Percentiles rank a stretch among this genome's conserved stretches.
phyloP scores from a whole-genome alignment of 2,888 invertebrate genomes.

The Pediacus dermestoides region DNA sequence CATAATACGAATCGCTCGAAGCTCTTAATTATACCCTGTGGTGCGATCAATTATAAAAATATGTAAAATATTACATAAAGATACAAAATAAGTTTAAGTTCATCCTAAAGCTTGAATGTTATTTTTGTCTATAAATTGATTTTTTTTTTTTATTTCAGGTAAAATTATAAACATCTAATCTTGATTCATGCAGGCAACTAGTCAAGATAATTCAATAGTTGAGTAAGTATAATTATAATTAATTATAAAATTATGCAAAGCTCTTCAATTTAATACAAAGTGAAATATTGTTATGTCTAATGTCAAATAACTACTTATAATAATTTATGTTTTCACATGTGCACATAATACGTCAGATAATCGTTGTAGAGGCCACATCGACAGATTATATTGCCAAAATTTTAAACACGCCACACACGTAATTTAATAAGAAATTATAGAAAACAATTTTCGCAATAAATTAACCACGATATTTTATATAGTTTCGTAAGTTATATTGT shows the following conservation, averaged over 20 bases:
- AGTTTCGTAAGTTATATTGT: too few relatives aligned
- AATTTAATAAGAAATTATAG: too few relatives aligned
- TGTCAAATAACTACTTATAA: slow-evolving; percentile 7
- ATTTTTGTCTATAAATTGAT: slow-evolving; percentile 1
- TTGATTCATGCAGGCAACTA: slow-evolving; percentile 4
- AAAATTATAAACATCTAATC: too few relatives aligned
- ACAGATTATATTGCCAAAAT: too few relatives aligned
- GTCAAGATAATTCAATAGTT: slow-evolving; percentile 1
- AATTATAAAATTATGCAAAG: slow-evolving; percentile 15
- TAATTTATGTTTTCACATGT: slow-evolving; percentile 5
- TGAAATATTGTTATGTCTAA: slow-evolving; percentile 10
- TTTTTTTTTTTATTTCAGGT: slow-evolving; percentile 1
- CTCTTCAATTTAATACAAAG: slow-evolving; percentile 10
- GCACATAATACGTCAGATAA: too few relatives aligned
- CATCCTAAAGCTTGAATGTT: background rate
- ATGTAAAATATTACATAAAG: slow-evolving; percentile 1
- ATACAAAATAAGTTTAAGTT: background rate
- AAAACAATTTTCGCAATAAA: too few relatives aligned
- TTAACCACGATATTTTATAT: too few relatives aligned
- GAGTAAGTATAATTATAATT: slow-evolving; percentile 10
- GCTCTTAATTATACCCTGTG: slow-evolving; percentile 27
- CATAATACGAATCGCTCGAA: slow-evolving; percentile 21
- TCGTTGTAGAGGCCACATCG: too few relatives aligned
- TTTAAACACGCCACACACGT: too few relatives aligned
- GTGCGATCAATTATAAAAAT: slow-evolving; percentile 20